Evolutionary conservation across 1,140 invertebrate species (phyloP), one percentile per base, ranked within the genome.

Genomic region (Magallana gigas): DNA sequence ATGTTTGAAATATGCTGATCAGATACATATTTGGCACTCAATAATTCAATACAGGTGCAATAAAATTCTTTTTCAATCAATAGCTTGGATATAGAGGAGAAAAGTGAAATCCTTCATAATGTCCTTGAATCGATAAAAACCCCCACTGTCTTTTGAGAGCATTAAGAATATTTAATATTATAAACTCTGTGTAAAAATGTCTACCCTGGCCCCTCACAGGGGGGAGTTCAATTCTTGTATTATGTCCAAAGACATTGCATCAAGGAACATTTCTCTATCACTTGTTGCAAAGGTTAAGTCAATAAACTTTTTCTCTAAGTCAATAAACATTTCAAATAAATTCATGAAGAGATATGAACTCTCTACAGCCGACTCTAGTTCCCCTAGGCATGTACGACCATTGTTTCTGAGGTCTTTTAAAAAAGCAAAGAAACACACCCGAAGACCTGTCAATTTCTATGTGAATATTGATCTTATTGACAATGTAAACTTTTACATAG

Each of bases 281-380:
- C 68, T 29, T 76, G 23, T 23, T 36, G 68, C 18, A 23, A 76
- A 76, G 68, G 29, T 76, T 76, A 76, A 36, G 8, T 76, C 68
- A 76, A 76, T 76, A 76, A 29, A 76, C 18, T 76, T 76, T 23
- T 76, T 76, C 68, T 76, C 36, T 18, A 8, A 76, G 23, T 23
- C 68, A 76, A 76, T 76, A 76, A 76, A 76, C 23, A 76, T 76
- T 76, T 36, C 16, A 5, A 36, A 76, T 18, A 36, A 76, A 18
- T 76, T 76, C 23, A 76, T 76, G 23, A 76, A 76, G 11, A 36
- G 68, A 76, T 76, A 76, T 76, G 68, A 76, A 76, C 23, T 29
- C 68, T 8, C 23, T 12, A 36, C 5, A 64, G 16, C 16, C 6
- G 16, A 6, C 60, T n/a, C 7, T 16, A 16, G 36, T 48, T 48